A percentile compares a stretch with the other conserved stretches of the same genome.
phyloP scores from a whole-genome alignment of 1,140 invertebrate species.

The Pseudomyrmex gracilis region DNA sequence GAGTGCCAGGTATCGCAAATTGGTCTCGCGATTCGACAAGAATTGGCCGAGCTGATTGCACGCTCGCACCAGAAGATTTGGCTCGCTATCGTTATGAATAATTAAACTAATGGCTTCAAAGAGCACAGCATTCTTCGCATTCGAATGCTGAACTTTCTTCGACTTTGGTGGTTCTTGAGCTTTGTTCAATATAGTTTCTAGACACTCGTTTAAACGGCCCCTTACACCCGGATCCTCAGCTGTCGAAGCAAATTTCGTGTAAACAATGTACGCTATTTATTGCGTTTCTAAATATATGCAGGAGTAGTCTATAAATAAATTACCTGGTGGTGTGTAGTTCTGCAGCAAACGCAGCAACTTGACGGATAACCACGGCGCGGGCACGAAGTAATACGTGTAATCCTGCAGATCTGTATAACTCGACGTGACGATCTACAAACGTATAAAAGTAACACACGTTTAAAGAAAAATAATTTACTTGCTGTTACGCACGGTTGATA shows the following conservation, averaged over 20 bases:
- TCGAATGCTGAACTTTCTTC: conserved; percentile 99
- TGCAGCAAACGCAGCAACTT: conserved; percentile 98
- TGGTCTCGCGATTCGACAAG: conserved; percentile 99
- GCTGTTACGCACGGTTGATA: background rate
- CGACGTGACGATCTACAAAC: conserved; percentile 95
- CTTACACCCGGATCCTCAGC: conserved; percentile 97
- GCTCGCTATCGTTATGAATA: conserved; percentile 99
- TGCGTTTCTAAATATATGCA: background rate
- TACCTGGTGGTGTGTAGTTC: conserved; percentile 98
- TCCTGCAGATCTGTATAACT: conserved; percentile 99
- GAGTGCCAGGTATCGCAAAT: conserved; percentile 98
- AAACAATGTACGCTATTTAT: background rate
- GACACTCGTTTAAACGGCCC: conserved; percentile 97
- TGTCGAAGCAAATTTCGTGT: conserved; percentile 64
- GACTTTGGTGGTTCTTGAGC: conserved; percentile 99
- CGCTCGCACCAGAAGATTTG: conserved; percentile 97
- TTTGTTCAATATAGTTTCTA: conserved; percentile 99
- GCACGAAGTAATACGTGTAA: conserved; percentile 99
- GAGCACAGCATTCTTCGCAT: conserved; percentile 99
- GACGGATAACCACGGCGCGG: conserved; percentile 99
- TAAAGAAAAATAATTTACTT: background rate
- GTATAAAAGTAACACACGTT: conserved; percentile 12
- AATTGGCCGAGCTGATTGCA: conserved; percentile 99
- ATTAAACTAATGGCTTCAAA: conserved; percentile 99
- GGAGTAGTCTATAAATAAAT: conserved; percentile 32